phyloP scores from a whole-genome alignment of 2,113 vertebrate species.

The Microtus richardsoni region DNA sequence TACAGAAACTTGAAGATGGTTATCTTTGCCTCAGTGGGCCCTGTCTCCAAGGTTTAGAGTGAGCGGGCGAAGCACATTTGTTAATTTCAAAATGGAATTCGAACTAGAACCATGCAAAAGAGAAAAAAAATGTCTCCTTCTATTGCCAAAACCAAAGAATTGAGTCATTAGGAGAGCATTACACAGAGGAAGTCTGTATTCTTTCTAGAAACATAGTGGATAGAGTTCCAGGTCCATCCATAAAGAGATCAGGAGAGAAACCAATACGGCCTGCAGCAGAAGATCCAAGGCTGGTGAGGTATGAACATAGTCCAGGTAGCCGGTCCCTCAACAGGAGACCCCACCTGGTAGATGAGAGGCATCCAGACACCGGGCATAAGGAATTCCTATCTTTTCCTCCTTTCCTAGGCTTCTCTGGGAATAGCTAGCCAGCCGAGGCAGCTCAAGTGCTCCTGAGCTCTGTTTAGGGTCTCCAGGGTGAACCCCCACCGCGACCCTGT shows the following conservation, averaged over 20 bases:
- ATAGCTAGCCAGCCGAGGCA: background rate
- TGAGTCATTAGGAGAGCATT: background rate
- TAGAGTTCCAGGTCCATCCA: background rate
- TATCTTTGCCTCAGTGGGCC: background rate
- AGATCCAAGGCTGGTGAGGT: background rate
- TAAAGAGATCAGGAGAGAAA: background rate
- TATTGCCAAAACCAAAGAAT: slow-evolving; percentile 21
- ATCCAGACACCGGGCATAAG: background rate
- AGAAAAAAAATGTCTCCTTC: background rate
- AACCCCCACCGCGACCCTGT: rapidly evolving
- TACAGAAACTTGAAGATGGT: background rate
- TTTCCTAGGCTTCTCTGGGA: background rate
- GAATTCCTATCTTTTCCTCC: rapidly evolving
- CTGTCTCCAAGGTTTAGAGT: background rate
- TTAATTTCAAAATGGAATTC: slow-evolving; percentile 46
- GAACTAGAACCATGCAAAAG: background rate
- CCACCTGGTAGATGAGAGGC: background rate
- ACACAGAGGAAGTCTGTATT: background rate
- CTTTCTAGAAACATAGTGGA: slow-evolving; percentile 55
- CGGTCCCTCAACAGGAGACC: background rate
- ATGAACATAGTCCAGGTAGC: no score
- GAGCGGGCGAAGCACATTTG: background rate
- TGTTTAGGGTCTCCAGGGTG: rapidly evolving
- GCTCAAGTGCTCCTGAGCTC: background rate
- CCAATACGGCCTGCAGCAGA: background rate